Conservation (phyloP, 2,113 vertebrate genomes). For the Sinocyclocheilus grahami region DNA sequence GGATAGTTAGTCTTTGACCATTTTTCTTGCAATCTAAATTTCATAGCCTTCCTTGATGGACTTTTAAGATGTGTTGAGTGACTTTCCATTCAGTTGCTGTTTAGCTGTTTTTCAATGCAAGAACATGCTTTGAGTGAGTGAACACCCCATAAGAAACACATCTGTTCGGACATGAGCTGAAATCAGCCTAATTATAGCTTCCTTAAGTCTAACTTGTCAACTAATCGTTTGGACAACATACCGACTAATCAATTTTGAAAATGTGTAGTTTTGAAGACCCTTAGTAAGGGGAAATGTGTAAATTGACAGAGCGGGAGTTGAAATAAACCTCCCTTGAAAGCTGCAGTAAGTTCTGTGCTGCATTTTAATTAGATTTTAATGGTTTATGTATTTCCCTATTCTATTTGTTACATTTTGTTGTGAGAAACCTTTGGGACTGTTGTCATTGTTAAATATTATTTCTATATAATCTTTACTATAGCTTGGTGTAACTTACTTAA, state of each 20-base stretch:
- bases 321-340: conserved; percentile 23
- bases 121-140: neutral
- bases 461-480: conserved; percentile 33
- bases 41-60: neutral
- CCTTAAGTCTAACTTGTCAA: neutral
- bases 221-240: neutral
- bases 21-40: neutral
- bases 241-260: neutral
- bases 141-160: neutral
- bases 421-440: conserved; percentile 26
- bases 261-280: neutral
- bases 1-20: neutral
- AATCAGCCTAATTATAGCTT: neutral
- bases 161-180: neutral
- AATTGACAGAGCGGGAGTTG: neutral
- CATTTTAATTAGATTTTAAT: conserved; percentile 70
- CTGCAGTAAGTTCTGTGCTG: conserved; percentile 61
- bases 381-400: conserved; percentile 38
- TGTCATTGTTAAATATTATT: conserved; percentile 41
- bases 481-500: neutral
- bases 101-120: neutral
- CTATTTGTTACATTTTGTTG: conserved; percentile 1
- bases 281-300: neutral
- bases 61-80: neutral
- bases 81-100: neutral